These are phyloP conservation scores for Bacillus rossius DNA, from an alignment of 1,140 invertebrate species.

Conservation along the genomic window DNA sequence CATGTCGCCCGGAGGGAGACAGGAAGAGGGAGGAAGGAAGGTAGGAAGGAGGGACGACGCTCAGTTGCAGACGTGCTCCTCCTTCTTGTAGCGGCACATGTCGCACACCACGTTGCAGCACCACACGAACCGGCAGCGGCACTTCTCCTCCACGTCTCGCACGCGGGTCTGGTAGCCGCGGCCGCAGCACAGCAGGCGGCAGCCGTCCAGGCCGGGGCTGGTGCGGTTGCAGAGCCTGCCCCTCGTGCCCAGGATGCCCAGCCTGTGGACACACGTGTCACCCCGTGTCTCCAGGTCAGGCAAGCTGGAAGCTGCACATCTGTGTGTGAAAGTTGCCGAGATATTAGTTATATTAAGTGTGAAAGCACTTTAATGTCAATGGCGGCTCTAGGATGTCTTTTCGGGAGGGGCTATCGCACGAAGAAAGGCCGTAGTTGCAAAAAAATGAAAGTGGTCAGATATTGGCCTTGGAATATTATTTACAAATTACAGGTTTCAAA, in stretches of 20 bases:
- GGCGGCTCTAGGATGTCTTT: too few species aligned
- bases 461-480: too few species aligned
- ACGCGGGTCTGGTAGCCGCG: conserved; percentile 86
- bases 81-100: conserved; percentile 68
- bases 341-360: neutral
- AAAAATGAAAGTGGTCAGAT: too few species aligned
- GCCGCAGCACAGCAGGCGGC: conserved; percentile 82
- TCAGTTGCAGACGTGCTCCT: conserved; percentile 85
- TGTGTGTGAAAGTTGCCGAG: too few species aligned
- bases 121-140: conserved; percentile 90
- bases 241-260: conserved; percentile 77
- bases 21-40: too few species aligned
- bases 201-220: conserved; percentile 73
- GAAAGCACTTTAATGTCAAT: neutral
- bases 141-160: conserved; percentile 81
- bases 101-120: conserved; percentile 89
- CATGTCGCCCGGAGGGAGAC: too few species aligned
- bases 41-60: too few species aligned
- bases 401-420: too few species aligned
- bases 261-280: conserved; percentile 44
- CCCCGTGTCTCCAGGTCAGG: neutral
- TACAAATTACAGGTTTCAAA: too few species aligned
- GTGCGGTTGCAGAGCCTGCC: conserved; percentile 80
- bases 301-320: too few species aligned
- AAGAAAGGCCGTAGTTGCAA: too few species aligned